Evolutionary conservation across 2,797 vertebrate genomes (phyloP), one percentile per base, ranked within the genome.

Genomic region (Sebastes jordani): DNA sequence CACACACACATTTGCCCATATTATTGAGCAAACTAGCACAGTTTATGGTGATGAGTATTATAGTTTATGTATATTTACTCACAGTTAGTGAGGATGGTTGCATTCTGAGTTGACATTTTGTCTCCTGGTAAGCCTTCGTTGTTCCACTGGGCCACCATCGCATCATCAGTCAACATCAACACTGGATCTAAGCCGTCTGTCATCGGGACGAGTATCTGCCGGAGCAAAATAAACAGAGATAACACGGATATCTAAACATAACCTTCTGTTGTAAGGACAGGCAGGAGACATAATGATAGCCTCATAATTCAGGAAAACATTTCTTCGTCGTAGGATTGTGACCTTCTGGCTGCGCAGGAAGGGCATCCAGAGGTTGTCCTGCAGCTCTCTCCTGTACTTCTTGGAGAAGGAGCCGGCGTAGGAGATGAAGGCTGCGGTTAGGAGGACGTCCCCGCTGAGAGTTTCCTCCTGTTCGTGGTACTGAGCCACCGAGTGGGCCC

Each of bases 391-490:
- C 20, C 93, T 90, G 91, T 95, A 94, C 84, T 89, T 91, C 85
- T 96, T 96, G 59, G 95, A 93, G 93, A 95, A 96, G 46, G 95
- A 96, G 29, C 92, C 95, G 2, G 94, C 91, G 1, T 95, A 95
- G 13, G 92, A 96, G 91, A 95, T 95, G 86, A 96, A 95, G 70
- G 95, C 86, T 65, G 93, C 63, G 0, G 94, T 96, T 22, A 96
- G 92, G 34, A 97, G 95, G 64, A 96, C 74, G 23, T 96, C 96
- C 46, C 96, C 96, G 71, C 93, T 93, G 11, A 92, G 72, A 0
- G 91, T 97, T 86, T 96, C 92, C 84, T 97, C 96, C 92, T 96
- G 94, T 82, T 96, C 94, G 1, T 91, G 89, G 80, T 95, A 96
- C 71, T 95, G 92, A 67, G 96, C 93, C 76, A 95, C 91, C 20